Percentiles rank a stretch among this genome's conserved stretches.
Conservation (phyloP, 2,888 invertebrate species). For the Pseudanteris insignis region DNA sequence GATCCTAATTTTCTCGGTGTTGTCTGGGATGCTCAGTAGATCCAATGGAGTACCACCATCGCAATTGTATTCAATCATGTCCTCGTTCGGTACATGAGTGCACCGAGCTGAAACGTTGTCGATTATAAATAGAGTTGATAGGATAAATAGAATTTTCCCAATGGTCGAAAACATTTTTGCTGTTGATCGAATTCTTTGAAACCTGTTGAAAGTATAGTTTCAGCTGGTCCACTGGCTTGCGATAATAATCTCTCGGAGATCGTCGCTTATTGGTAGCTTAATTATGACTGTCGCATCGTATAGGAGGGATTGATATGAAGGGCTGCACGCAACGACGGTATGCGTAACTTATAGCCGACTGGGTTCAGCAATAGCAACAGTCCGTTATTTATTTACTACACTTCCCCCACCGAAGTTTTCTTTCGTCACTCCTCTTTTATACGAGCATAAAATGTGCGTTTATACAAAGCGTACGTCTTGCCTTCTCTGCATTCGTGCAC, state of each 20-base stretch:
- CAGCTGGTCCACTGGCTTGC: background rate
- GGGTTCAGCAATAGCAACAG: slow-evolving; percentile 55
- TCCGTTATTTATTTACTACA: slow-evolving; percentile 63
- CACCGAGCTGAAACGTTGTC: slow-evolving; percentile 49
- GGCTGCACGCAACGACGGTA: slow-evolving; percentile 25
- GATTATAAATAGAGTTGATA: slow-evolving; percentile 18
- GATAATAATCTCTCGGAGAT: background rate
- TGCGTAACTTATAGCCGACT: slow-evolving; percentile 52
- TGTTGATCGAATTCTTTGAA: too few relatives aligned
- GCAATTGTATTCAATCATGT: slow-evolving; percentile 57
- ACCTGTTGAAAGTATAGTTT: too few relatives aligned
- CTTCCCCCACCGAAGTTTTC: slow-evolving; percentile 53
- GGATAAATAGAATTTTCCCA: background rate
- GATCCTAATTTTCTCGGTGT: slow-evolving; percentile 55
- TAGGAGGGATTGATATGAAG: slow-evolving; percentile 6
- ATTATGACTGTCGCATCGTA: slow-evolving; percentile 25
- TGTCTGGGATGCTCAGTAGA: slow-evolving; percentile 49
- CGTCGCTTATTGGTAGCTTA: background rate
- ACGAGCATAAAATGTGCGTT: slow-evolving; percentile 36
- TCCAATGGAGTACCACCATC: slow-evolving; percentile 53
- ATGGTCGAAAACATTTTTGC: slow-evolving; percentile 16
- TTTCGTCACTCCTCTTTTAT: slow-evolving; percentile 48
- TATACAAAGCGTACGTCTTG: slow-evolving; percentile 33
- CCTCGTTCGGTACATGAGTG: slow-evolving; percentile 49
- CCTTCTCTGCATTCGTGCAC: slow-evolving; percentile 48